Percentiles rank a stretch among this genome's conserved stretches.
phyloP scores from a whole-genome alignment of 2,113 vertebrate genomes.

The Pseudorectes ferrugineus region DNA sequence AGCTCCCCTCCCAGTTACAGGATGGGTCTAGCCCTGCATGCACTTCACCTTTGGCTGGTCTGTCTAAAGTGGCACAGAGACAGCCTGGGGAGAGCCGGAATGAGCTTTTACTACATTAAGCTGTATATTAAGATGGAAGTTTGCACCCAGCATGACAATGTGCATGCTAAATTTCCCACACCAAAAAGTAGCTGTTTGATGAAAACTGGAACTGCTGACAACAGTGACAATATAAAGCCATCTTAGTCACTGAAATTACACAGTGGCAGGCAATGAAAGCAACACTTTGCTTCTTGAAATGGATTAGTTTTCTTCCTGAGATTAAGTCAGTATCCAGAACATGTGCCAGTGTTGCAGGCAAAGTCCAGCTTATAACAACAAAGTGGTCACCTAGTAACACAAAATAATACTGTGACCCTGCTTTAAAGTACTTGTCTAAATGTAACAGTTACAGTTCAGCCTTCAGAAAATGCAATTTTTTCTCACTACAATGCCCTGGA shows the following conservation, averaged over 20 bases:
- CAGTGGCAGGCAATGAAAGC: neutral
- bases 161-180: neutral
- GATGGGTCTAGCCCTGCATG: fast-evolving
- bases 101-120: neutral
- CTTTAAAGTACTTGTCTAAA: neutral
- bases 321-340: neutral
- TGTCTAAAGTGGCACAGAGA: neutral
- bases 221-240: neutral
- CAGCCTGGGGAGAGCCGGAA: neutral
- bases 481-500: neutral
- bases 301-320: neutral
- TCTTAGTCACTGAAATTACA: conserved; percentile 4
- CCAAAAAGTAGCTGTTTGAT: neutral
- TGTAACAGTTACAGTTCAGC: neutral
- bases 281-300: neutral
- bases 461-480: neutral
- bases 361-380: neutral
- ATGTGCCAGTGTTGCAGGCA: neutral
- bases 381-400: neutral
- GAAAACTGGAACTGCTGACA: conserved; percentile 36
- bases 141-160: neutral
- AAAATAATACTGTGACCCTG: neutral
- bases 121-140: neutral
- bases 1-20: neutral
- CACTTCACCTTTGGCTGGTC: neutral